Conservation (phyloP, 2,113 vertebrate species). For the Rhinolophus ferrumequinum region DNA sequence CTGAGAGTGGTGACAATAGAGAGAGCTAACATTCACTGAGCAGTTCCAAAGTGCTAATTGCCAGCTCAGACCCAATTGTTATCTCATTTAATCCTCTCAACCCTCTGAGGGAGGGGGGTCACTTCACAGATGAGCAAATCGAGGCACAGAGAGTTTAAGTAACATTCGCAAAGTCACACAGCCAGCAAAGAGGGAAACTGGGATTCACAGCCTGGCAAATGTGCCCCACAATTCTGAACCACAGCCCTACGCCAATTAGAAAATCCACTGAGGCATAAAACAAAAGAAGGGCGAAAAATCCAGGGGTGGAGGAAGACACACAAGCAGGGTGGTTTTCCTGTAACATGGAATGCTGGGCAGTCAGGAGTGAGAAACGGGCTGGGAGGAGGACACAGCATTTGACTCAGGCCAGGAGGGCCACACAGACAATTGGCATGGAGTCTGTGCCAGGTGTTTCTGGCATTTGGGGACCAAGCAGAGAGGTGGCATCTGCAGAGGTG, state of each 20-base stretch:
- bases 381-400: accelerated
- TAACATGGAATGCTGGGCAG: accelerated
- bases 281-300: accelerated
- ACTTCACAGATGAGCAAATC: not conserved
- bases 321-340: not conserved
- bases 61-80: not conserved
- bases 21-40: not conserved
- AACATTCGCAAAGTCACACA: not conserved
- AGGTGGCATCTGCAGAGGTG: not conserved
- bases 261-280: not conserved
- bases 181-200: not conserved
- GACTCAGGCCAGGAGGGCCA: no score
- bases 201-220: not conserved
- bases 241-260: accelerated
- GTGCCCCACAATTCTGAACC: accelerated
- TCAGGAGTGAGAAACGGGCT: not conserved
- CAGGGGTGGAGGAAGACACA: accelerated
- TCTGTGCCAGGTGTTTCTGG: not conserved
- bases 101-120: not conserved
- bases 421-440: accelerated
- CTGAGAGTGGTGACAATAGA: not conserved
- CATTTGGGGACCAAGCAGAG: not conserved
- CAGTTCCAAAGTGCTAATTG: not conserved
- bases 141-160: not conserved
- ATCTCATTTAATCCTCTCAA: not conserved